Conservation (phyloP, 2,797 vertebrate species). For the Remorina albescens region DNA sequence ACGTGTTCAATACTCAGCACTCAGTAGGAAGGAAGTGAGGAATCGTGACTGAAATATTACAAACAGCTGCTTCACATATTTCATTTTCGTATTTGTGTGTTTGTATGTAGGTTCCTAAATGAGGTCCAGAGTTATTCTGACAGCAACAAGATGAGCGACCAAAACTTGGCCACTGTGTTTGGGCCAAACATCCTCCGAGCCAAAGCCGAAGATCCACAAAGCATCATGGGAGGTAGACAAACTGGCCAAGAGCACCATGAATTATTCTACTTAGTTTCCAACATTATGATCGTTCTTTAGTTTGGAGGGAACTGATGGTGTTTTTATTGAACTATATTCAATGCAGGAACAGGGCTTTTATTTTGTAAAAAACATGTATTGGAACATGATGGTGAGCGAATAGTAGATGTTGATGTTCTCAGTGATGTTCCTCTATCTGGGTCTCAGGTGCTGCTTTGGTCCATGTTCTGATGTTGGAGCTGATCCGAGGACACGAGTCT, state of each 20-base stretch:
- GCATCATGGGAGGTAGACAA: constrained; percentile 82
- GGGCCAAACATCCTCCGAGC: constrained; percentile 87
- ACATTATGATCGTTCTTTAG: too few species aligned
- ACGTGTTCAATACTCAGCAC: background rate
- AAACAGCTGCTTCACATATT: too few species aligned
- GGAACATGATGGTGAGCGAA: too few species aligned
- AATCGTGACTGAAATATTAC: too few species aligned
- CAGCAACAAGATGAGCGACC: constrained; percentile 85
- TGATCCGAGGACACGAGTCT: constrained; percentile 74
- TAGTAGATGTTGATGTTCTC: too few species aligned
- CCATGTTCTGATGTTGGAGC: constrained; percentile 77
- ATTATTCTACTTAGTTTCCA: background rate
- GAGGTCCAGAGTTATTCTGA: constrained; percentile 85
- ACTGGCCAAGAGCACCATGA: background rate
- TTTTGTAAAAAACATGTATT: too few species aligned
- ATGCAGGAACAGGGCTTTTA: too few species aligned
- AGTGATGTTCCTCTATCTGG: background rate
- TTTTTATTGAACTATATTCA: too few species aligned
- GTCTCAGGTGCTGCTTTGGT: constrained; percentile 71
- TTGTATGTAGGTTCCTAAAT: constrained; percentile 80
- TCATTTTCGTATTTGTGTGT: constrained; percentile 23
- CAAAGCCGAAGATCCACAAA: constrained; percentile 86
- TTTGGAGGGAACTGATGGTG: too few species aligned
- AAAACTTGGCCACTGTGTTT: constrained; percentile 87
- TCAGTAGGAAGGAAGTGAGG: background rate